These are phyloP conservation scores for Subacronicta megacephala DNA, from an alignment of 2,888 invertebrate genomes.

Conservation along the genomic window DNA sequence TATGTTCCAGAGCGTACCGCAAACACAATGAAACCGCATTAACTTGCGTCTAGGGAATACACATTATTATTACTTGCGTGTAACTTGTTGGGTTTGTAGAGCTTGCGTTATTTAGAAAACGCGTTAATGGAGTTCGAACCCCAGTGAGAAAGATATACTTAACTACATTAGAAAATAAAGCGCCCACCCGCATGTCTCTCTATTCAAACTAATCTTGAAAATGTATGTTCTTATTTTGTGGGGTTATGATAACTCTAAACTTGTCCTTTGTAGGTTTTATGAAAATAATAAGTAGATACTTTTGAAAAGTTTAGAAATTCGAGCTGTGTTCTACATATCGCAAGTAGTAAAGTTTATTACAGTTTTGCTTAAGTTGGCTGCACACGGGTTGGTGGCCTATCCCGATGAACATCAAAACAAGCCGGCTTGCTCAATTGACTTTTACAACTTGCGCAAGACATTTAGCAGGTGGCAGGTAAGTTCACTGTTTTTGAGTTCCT, in stretches of 20 bases:
- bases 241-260: conserved; percentile 3
- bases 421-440: conserved; percentile 38
- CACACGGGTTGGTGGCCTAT: conserved; percentile 19
- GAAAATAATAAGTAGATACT: conserved; percentile 4
- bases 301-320: conserved; percentile 18
- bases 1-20: conserved; percentile 52
- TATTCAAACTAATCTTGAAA: conserved; percentile 32
- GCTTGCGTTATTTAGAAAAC: conserved; percentile 26
- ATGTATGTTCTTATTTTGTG: conserved; percentile 10
- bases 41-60: conserved; percentile 47
- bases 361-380: conserved; percentile 37
- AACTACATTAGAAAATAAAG: conserved; percentile 20
- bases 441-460: conserved; percentile 40
- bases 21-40: conserved; percentile 58
- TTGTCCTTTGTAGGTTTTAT: conserved; percentile 1
- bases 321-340: conserved; percentile 28
- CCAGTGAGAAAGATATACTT: not conserved
- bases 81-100: conserved; percentile 27
- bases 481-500: conserved; percentile 15
- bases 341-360: conserved; percentile 39
- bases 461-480: conserved; percentile 14
- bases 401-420: conserved; percentile 36
- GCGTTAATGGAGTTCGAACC: conserved; percentile 22
- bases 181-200: conserved; percentile 9
- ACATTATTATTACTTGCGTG: conserved; percentile 40